Evolutionary conservation across 1,140 invertebrate genomes (phyloP).

Genomic region (Hyphantria cunea): DNA sequence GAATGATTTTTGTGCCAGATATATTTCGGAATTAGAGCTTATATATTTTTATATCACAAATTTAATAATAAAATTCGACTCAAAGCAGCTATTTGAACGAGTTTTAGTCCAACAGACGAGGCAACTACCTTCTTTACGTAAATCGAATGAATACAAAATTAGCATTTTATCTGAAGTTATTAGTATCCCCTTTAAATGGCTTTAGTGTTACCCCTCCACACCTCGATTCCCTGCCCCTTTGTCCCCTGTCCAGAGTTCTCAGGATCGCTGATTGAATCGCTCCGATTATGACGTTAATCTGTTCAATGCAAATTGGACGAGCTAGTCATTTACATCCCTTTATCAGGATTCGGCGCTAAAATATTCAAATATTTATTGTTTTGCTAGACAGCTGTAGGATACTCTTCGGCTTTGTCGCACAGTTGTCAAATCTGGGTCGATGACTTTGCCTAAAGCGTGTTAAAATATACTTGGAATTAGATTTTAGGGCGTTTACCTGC

Average conservation of each 20-base stretch:
- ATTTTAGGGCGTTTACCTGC: conserved; percentile 6
- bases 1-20: too few relatives aligned
- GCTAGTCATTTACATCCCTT: conserved; percentile 78
- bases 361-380: conserved; percentile 79
- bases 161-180: conserved; percentile 80
- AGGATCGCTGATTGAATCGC: conserved; percentile 78
- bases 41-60: too few relatives aligned
- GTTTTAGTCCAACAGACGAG: background rate
- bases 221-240: conserved; percentile 24
- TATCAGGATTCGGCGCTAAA: conserved; percentile 74
- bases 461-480: conserved; percentile 11
- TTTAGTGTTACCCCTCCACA: conserved; percentile 37
- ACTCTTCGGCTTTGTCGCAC: conserved; percentile 24
- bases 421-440: conserved; percentile 20
- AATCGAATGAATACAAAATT: conserved; percentile 81
- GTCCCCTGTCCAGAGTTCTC: conserved; percentile 62
- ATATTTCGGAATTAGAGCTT: too few relatives aligned
- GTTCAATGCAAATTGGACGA: conserved; percentile 80
- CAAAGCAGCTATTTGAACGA: background rate
- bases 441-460: conserved; percentile 12
- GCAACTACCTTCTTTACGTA: conserved; percentile 55
- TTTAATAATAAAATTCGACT: too few relatives aligned
- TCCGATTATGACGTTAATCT: conserved; percentile 81
- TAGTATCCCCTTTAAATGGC: conserved; percentile 64
- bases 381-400: conserved; percentile 47